A percentile compares a stretch with the other conserved stretches of the same genome.
Conservation (phyloP, 2,113 vertebrate genomes). For the Hippoglossus stenolepis region DNA sequence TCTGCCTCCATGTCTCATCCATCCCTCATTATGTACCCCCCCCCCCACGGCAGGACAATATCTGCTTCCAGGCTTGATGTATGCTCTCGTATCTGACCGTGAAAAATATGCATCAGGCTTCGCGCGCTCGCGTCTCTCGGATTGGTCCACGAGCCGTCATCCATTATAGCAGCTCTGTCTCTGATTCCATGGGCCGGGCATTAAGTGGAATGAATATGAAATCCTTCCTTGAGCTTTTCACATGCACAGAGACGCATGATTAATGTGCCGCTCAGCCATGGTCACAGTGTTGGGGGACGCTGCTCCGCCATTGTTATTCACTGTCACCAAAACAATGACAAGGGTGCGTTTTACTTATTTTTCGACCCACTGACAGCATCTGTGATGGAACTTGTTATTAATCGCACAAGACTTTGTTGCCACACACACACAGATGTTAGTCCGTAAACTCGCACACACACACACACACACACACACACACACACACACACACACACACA, state of each 20-base stretch:
- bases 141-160: slow-evolving; percentile 52
- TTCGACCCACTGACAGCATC: slow-evolving; percentile 52
- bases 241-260: slow-evolving; percentile 65
- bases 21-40: slow-evolving; percentile 37
- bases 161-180: slow-evolving; percentile 56
- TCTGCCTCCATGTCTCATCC: slow-evolving; percentile 29
- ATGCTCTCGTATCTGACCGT: slow-evolving; percentile 50
- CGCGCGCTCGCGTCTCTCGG: slow-evolving; percentile 22
- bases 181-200: slow-evolving; percentile 38
- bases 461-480: background rate
- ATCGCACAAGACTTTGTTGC: slow-evolving; percentile 39
- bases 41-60: slow-evolving; percentile 12
- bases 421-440: background rate
- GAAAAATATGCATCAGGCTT: slow-evolving; percentile 65
- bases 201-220: slow-evolving; percentile 69
- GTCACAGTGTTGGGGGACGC: slow-evolving; percentile 33
- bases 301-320: slow-evolving; percentile 59
- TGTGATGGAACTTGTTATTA: slow-evolving; percentile 60
- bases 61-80: slow-evolving; percentile 60
- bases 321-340: slow-evolving; percentile 61
- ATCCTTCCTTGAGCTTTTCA: slow-evolving; percentile 61
- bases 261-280: slow-evolving; percentile 63
- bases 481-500: no score
- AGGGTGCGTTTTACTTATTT: slow-evolving; percentile 50
- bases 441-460: background rate